Base-by-base conservation (phyloP, 2,797 vertebrate species). In the Pangasius djambal region DNA sequence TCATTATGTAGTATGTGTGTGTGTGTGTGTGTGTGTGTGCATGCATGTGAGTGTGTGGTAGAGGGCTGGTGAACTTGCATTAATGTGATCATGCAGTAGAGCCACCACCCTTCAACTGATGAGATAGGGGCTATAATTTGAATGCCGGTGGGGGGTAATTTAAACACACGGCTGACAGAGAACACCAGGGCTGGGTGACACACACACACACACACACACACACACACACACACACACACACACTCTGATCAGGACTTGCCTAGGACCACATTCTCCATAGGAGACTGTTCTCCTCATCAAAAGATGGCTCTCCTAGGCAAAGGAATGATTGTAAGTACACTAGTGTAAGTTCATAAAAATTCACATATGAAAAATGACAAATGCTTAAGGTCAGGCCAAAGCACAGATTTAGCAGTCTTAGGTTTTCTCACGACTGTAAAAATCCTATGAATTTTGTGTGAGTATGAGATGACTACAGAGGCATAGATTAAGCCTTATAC, bases 91-190 rank as follows among this genome's bases (percentile, higher is more conserved):
- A 94, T 67, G 89, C 93, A 94, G 94, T 92, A 90, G 94, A 93
- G 93, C 70, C 83, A 15, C 89, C 87, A 85, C 86, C 89, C 89
- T 85, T 91, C 85, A 86, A 89, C 88, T 90, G 91, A 92, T 89
- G 93, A 93, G 92, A 93, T 92, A 92, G 86, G 91, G 90, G 88
- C 89, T 92, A 95, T 96, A 95, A 96, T 96, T 96, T 96, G 95
- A 96, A 95, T 95, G 94, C 94, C 95, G 94, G 95, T 93, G 89
- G 95, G 95, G 95, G 95, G 95, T 95, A 94, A 96, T 97, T 96
- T 96, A 96, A 95, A 94, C 94, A 94, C 94, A 93, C 93, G 93
- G 93, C 95, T 95, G 95, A 94, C 94, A 95, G 94, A 93, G 92
- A 95, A 94, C 92, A 93, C 89, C 75, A 93, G 93, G 94, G 93